Conservation (phyloP, 2,797 vertebrate genomes). For the Picus viridis region DNA sequence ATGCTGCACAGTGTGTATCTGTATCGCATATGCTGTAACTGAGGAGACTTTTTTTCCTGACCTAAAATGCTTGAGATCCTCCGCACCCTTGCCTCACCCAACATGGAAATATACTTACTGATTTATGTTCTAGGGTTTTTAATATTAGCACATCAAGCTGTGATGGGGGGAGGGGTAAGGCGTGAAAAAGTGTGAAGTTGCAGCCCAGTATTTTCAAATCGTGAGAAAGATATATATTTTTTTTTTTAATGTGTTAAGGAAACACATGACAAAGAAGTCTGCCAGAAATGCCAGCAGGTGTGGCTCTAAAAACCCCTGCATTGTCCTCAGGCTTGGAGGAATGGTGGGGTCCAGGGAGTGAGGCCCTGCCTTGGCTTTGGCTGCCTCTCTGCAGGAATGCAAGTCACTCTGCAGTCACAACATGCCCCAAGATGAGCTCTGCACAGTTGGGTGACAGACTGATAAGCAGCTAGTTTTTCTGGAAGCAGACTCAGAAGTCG, state of each 20-base stretch:
- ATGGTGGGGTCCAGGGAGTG: not conserved
- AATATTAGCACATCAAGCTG: conserved; percentile 22
- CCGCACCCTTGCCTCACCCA: conserved; percentile 11
- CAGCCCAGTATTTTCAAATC: not conserved
- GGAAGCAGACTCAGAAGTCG: not conserved
- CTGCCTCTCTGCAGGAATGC: not conserved
- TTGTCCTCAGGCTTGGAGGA: not conserved
- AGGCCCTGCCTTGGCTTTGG: fast-evolving
- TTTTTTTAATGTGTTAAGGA: conserved; percentile 3
- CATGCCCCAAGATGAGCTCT: conserved; percentile 44
- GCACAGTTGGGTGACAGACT: not conserved
- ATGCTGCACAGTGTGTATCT: not conserved
- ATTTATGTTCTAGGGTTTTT: conserved; percentile 23
- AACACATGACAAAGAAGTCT: not conserved
- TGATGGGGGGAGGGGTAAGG: not conserved
- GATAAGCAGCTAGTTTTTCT: conserved; percentile 14
- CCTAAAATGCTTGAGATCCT: conserved; percentile 34
- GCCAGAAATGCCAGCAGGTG: conserved; percentile 36
- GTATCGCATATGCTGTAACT: conserved; percentile 10
- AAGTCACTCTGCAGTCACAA: not conserved
- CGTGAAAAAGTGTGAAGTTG: conserved; percentile 10
- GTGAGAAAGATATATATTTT: not conserved
- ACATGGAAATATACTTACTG: conserved; percentile 28
- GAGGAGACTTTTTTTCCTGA: conserved; percentile 30
- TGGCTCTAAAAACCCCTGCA: not conserved